These are phyloP conservation scores for Danaus plexippus DNA, from an alignment of 1,140 invertebrate species.

Conservation along the genomic window DNA sequence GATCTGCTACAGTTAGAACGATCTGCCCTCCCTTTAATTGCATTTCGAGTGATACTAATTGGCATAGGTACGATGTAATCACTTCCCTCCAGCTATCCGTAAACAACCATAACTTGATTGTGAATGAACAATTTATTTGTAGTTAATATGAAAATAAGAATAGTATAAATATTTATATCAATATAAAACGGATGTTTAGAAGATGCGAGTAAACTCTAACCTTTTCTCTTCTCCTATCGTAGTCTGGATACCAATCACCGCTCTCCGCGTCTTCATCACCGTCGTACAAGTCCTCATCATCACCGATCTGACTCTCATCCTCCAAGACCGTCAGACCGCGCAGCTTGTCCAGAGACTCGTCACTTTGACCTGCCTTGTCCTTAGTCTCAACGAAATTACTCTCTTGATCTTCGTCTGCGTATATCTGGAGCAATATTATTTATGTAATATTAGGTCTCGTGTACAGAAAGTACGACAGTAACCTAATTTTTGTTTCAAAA, in stretches of 20 bases:
- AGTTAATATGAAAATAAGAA: too few species aligned
- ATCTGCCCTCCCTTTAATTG: too few species aligned
- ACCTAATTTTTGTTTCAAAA: too few species aligned
- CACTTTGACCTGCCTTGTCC: conserved; percentile 31
- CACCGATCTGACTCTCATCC: conserved; percentile 39
- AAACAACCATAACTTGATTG: too few species aligned
- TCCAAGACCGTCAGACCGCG: conserved; percentile 52
- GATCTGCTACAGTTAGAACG: too few species aligned
- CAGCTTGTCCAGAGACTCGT: conserved; percentile 44
- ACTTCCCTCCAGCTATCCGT: too few species aligned
- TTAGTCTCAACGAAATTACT: conserved; percentile 29
- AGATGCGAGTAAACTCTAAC: conserved; percentile 13
- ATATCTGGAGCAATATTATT: conserved; percentile 37
- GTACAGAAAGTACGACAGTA: too few species aligned
- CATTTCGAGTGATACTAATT: too few species aligned
- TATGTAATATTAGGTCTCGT: not conserved
- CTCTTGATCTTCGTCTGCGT: conserved; percentile 55
- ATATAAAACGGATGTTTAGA: too few species aligned
- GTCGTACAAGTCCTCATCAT: conserved; percentile 50
- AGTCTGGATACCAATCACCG: conserved; percentile 58
- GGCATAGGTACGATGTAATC: too few species aligned
- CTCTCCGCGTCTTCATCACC: conserved; percentile 47
- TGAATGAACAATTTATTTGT: too few species aligned
- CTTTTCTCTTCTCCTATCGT: conserved; percentile 44
- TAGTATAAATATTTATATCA: too few species aligned